A percentile compares a stretch with the other conserved stretches of the same genome.
Evolutionary conservation across 2,797 vertebrate species (phyloP).

Genomic region (Hipposideros larvatus): DNA sequence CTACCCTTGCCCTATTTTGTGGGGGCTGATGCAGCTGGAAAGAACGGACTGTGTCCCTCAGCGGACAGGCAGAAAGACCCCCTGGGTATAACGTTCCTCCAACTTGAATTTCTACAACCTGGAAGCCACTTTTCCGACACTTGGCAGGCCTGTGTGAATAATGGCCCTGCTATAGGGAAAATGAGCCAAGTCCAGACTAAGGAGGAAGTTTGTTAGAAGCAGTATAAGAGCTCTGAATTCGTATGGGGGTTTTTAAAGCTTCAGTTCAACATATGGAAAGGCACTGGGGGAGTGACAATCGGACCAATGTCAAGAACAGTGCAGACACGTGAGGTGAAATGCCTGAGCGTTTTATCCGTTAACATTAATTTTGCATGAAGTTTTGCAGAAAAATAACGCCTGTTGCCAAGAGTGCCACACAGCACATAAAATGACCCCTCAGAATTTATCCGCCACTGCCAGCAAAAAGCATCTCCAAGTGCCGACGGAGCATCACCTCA

Average conservation of each 20-base stretch:
- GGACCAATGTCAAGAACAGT: neutral
- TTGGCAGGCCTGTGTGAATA: neutral
- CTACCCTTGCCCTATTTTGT: neutral
- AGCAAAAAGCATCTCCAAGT: neutral
- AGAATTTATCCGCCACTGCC: constrained; percentile 27
- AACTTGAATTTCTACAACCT: neutral
- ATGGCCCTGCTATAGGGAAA: accelerated
- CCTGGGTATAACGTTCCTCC: accelerated
- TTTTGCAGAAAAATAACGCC: constrained; percentile 45
- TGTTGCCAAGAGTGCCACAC: neutral
- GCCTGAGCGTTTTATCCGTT: neutral
- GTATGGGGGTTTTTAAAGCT: accelerated
- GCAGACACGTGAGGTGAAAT: neutral
- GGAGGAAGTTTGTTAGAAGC: neutral
- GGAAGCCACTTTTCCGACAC: neutral
- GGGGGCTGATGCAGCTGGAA: accelerated
- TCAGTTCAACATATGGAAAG: neutral
- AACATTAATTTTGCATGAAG: constrained; percentile 49
- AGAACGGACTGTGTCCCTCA: neutral
- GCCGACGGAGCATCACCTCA: constrained; percentile 32
- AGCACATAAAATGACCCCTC: neutral
- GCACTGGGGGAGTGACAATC: neutral
- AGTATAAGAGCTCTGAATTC: too few species aligned
- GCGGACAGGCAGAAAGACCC: accelerated
- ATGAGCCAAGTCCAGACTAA: neutral